A percentile compares a stretch with the other conserved stretches of the same genome.
Conservation (phyloP, 2,888 invertebrate genomes). For the Habrosyne pyritoides region DNA sequence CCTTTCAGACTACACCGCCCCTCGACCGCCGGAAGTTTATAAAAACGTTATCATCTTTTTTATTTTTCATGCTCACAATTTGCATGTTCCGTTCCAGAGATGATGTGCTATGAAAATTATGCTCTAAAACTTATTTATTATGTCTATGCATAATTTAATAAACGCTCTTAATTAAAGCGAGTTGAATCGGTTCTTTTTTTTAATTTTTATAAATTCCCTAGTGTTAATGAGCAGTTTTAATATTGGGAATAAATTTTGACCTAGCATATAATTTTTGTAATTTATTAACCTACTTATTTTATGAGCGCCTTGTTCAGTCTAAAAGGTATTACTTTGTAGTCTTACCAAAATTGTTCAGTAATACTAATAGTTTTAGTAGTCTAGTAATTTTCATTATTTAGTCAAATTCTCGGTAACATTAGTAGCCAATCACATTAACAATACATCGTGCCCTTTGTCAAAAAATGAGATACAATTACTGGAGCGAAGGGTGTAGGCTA, state of each 20-base stretch:
- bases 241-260: not conserved
- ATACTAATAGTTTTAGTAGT: not conserved
- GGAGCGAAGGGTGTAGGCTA: conserved; percentile 50
- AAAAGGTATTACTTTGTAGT: no score
- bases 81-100: conserved; percentile 79
- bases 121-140: conserved; percentile 71
- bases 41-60: conserved; percentile 79
- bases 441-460: conserved; percentile 61
- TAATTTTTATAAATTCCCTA: not conserved
- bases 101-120: conserved; percentile 76
- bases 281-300: no score
- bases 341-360: not conserved
- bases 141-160: conserved; percentile 62
- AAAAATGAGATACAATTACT: conserved; percentile 67
- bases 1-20: conserved; percentile 32
- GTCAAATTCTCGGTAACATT: conserved; percentile 14
- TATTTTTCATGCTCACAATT: conserved; percentile 77
- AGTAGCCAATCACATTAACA: conserved; percentile 50
- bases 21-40: conserved; percentile 69
- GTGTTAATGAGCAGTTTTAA: conserved; percentile 6
- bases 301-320: no score
- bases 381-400: not conserved
- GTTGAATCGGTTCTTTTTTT: not conserved
- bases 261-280: no score
- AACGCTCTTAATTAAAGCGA: conserved; percentile 52